Evolutionary conservation across 2,797 vertebrate species (phyloP).

Genomic region (Philypnodon macrostomus): DNA sequence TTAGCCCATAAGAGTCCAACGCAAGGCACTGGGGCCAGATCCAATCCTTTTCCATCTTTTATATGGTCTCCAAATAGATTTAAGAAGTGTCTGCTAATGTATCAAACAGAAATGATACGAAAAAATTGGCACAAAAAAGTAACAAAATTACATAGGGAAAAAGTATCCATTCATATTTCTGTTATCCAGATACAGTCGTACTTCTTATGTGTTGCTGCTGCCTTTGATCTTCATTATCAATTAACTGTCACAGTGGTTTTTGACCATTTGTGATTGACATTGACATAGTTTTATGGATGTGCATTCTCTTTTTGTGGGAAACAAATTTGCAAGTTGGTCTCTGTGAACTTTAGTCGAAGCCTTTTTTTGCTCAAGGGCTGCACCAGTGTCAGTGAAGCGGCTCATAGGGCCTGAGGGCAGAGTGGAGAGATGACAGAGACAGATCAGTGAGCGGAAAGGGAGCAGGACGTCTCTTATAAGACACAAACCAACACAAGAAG

Average conservation of each 20-base stretch:
- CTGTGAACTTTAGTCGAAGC: slow-evolving; percentile 40
- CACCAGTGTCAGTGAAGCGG: slow-evolving; percentile 55
- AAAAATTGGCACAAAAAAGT: too few relatives aligned
- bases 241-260: slow-evolving; percentile 16
- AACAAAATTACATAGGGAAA: too few relatives aligned
- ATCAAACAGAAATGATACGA: too few relatives aligned
- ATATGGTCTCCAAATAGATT: too few relatives aligned
- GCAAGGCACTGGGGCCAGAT: not conserved
- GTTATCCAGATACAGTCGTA: not conserved
- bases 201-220: not conserved
- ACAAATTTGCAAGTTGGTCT: slow-evolving; percentile 40
- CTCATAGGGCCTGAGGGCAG: slow-evolving; percentile 62
- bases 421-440: slow-evolving; percentile 55
- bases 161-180: too few relatives aligned
- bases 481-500: slow-evolving; percentile 50
- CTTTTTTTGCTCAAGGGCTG: slow-evolving; percentile 47
- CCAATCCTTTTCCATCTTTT: not conserved
- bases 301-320: slow-evolving; percentile 38
- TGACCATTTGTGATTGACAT: slow-evolving; percentile 44
- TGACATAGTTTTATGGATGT: slow-evolving; percentile 21
- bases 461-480: slow-evolving; percentile 42
- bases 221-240: slow-evolving; percentile 26
- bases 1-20: slow-evolving; percentile 1
- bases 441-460: slow-evolving; percentile 66
- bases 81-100: too few relatives aligned